Evolutionary conservation across 1,140 invertebrate genomes (phyloP).

Genomic region (Vanessa tameamea): DNA sequence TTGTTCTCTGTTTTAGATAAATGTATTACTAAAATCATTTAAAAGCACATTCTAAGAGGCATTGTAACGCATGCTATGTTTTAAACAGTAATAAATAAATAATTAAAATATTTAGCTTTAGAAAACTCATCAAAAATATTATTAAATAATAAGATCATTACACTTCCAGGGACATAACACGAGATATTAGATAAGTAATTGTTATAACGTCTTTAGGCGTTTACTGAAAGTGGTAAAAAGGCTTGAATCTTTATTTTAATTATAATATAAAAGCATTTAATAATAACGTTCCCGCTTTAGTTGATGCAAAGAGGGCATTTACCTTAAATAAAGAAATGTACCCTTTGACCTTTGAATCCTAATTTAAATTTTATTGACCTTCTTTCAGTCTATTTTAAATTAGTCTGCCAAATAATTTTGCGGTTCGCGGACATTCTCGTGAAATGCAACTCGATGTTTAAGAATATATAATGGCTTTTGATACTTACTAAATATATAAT

Average conservation of each 20-base stretch:
- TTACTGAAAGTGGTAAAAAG: not conserved
- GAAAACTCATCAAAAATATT: too few species aligned
- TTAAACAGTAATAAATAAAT: too few species aligned
- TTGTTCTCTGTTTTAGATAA: too few species aligned
- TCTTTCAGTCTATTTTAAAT: slow-evolving; percentile 15
- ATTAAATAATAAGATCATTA: too few species aligned
- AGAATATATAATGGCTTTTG: not conserved
- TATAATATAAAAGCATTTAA: not conserved
- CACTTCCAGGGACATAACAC: too few species aligned
- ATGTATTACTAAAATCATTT: too few species aligned
- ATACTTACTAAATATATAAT: not conserved
- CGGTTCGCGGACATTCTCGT: not conserved
- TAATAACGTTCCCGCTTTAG: not conserved
- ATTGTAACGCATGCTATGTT: too few species aligned
- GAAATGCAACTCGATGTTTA: slow-evolving; percentile 2
- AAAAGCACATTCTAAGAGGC: too few species aligned
- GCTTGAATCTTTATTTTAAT: not conserved
- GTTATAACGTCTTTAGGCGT: too few species aligned
- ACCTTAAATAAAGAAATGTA: slow-evolving; percentile 18
- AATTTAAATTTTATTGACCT: slow-evolving; percentile 19
- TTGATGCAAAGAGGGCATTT: not conserved
- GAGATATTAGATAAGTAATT: too few species aligned
- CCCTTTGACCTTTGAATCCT: slow-evolving; percentile 5
- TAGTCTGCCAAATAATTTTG: not conserved
- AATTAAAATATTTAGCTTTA: too few species aligned